Percentiles rank a stretch among this genome's conserved stretches.
phyloP scores from a whole-genome alignment of 1,140 invertebrate genomes.

The Heliconius hermathena region DNA sequence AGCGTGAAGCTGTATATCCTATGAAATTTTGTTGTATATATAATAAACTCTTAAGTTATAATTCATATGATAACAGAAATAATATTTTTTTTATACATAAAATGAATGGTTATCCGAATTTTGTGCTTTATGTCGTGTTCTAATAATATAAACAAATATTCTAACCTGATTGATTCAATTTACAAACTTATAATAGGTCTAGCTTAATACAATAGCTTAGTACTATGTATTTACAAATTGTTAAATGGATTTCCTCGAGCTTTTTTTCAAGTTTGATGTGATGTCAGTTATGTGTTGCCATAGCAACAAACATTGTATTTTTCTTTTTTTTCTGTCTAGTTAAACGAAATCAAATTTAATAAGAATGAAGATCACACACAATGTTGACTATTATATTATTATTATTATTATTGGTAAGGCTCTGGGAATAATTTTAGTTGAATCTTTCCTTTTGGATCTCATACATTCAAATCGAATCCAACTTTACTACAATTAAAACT shows the following conservation, averaged over 20 bases:
- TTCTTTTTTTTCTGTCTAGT: no score
- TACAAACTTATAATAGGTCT: background rate
- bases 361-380: conserved; percentile 44
- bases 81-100: background rate
- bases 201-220: background rate
- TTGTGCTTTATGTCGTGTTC: conserved; percentile 1
- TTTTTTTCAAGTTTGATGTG: conserved; percentile 4
- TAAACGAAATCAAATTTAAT: background rate
- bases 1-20: no score
- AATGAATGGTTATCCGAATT: background rate
- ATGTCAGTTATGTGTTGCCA: background rate
- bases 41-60: no score
- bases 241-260: conserved; percentile 2
- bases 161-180: conserved; percentile 13
- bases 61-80: background rate
- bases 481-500: conserved; percentile 19
- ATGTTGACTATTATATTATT: conserved; percentile 22
- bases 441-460: conserved; percentile 15
- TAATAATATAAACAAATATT: background rate
- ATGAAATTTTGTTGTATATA: no score
- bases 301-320: background rate
- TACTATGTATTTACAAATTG: background rate
- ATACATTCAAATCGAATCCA: conserved; percentile 4
- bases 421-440: conserved; percentile 27
- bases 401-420: conserved; percentile 20